Evolutionary conservation across 2,113 vertebrate species (phyloP).

Genomic region (Lophotis ruficrista): DNA sequence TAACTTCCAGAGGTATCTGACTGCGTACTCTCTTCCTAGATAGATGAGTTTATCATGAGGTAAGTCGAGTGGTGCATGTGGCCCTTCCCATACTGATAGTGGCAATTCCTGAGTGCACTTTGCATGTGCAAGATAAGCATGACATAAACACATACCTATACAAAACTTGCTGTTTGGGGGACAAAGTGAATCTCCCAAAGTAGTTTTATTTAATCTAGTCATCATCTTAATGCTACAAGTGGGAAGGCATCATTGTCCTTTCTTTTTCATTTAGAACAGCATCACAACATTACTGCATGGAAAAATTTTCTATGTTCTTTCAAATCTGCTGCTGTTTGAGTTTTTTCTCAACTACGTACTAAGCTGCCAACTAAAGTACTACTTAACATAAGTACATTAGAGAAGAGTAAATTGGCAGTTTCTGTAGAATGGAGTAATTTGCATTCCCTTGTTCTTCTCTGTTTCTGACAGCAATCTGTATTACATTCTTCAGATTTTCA

Average conservation of each 20-base stretch:
- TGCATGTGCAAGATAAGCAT: background rate
- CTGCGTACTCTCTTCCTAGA: background rate
- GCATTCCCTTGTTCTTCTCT: background rate
- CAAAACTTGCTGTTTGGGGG: background rate
- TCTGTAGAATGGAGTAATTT: slow-evolving; percentile 19
- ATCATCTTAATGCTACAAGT: background rate
- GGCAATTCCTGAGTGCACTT: background rate
- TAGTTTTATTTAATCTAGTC: background rate
- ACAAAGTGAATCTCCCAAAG: background rate
- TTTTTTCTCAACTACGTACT: background rate
- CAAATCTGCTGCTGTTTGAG: background rate
- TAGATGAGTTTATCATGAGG: accelerated
- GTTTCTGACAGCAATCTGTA: slow-evolving; percentile 16
- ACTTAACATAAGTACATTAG: background rate
- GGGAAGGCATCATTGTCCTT: background rate
- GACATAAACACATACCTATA: background rate
- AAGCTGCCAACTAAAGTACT: background rate
- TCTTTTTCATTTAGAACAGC: background rate
- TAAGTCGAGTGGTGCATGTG: background rate
- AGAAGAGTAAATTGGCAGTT: slow-evolving; percentile 35
- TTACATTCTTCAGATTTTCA: background rate
- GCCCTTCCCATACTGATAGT: accelerated
- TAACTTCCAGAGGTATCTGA: background rate
- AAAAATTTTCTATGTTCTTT: background rate
- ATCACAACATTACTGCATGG: background rate